Evolutionary conservation across 2,113 vertebrate genomes (phyloP).

Genomic region (Pteruthius melanotis): DNA sequence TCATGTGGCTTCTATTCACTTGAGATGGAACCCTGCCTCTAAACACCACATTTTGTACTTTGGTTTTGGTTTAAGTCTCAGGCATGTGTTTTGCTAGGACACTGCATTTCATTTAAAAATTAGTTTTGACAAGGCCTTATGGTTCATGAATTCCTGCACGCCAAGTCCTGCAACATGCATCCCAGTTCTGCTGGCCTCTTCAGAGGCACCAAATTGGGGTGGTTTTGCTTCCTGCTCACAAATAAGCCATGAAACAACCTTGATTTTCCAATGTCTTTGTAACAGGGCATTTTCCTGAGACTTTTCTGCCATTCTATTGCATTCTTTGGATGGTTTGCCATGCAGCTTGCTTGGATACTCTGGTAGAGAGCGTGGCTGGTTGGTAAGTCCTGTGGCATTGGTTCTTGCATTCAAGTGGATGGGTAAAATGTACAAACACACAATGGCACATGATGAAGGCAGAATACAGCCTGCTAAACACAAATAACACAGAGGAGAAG

Average conservation of each 20-base stretch:
- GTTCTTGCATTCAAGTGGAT: neutral
- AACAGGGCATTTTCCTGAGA: neutral
- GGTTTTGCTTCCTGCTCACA: neutral
- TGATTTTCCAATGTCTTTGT: neutral
- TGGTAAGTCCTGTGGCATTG: neutral
- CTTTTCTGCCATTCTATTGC: neutral
- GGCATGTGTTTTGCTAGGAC: slow-evolving; percentile 22
- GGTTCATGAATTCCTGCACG: slow-evolving; percentile 10
- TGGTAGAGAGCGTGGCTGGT: neutral
- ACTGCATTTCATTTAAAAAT: slow-evolving; percentile 45
- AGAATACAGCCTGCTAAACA: neutral
- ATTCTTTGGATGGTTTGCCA: neutral
- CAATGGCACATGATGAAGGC: neutral
- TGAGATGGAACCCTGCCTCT: slow-evolving; percentile 19
- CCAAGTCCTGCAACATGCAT: neutral
- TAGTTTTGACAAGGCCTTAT: slow-evolving; percentile 25
- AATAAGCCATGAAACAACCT: neutral
- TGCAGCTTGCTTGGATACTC: neutral
- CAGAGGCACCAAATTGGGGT: neutral
- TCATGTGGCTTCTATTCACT: slow-evolving; percentile 39
- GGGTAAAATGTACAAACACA: neutral
- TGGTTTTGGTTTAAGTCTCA: slow-evolving; percentile 23
- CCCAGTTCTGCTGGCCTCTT: neutral
- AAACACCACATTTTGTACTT: slow-evolving; percentile 12
- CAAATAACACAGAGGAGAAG: neutral